Evolutionary conservation across 2,113 vertebrate species (phyloP), one percentile per base, ranked within the genome.

Genomic region (Verasper variegatus): DNA sequence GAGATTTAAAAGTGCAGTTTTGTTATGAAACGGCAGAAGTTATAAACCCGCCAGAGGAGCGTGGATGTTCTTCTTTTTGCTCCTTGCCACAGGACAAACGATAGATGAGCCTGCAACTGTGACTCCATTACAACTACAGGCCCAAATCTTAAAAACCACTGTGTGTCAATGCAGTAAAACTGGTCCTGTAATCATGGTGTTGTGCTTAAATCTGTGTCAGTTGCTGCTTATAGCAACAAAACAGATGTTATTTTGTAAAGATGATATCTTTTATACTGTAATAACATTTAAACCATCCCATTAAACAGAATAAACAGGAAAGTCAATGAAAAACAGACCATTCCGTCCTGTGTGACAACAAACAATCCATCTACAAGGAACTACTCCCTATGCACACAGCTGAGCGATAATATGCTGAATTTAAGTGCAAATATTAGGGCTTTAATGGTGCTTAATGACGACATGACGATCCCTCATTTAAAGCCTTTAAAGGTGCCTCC

Each of bases 81-180:
- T 66, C 47, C 70, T 60, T 67, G 81, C 58, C 85, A 87, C 85
- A 86, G 88, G 83, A 84, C 86, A 82, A 84, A 79, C 21, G 26
- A 73, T 57, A 83, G 85, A 86, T 80, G 80, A 86, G 40, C 45
- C 45, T 10, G 18, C 59, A 68, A 54, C 60, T 63, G 72, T 42
- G 85, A 83, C 76, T 89, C 76, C 75, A 86, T 85, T 84, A 84
- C 80, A 65, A 83, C 17, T 75, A 61, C 64, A 55, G 75, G 67
- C 80, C 73, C 77, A 80, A 84, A 84, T 81, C 77, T 81, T 74
- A 69, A 23, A 89, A 86, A 84, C 84, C 67, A 57, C 83, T 4
- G 80, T 18, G 7, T 79, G 84, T 87, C 90, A 83, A 10, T 40
- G 47, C 4, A 49, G 17, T 61, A 83, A 79, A 86, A 35, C 18